These are phyloP conservation scores for Limnephilus rhombicus DNA, from an alignment of 2,888 invertebrate species.

Conservation along the genomic window DNA sequence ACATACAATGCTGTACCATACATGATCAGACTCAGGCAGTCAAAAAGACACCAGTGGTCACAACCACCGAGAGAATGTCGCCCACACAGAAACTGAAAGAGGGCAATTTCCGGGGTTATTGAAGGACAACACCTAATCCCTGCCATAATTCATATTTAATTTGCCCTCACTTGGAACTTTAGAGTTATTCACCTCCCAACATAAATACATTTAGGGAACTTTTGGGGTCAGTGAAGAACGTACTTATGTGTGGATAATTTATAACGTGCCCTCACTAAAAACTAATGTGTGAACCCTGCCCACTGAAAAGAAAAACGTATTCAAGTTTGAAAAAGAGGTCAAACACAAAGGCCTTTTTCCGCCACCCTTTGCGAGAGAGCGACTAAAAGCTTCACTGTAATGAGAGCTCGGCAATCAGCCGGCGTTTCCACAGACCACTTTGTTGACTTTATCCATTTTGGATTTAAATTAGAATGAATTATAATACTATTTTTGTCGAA, in stretches of 20 bases:
- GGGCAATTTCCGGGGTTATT: background rate
- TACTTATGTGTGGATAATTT: background rate
- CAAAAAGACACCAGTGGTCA: background rate
- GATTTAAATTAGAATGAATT: constrained; percentile 1
- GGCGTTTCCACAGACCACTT: background rate
- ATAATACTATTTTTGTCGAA: background rate
- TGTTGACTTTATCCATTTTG: background rate
- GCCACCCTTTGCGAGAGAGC: background rate
- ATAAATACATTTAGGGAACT: background rate
- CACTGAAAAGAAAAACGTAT: background rate
- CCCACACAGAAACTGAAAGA: background rate
- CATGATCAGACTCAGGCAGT: background rate
- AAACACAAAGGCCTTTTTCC: background rate
- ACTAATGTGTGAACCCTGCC: background rate
- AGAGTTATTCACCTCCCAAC: background rate
- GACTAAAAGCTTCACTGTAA: background rate
- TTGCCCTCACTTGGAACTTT: background rate
- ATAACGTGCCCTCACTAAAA: background rate
- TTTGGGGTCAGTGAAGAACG: background rate
- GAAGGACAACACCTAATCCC: background rate
- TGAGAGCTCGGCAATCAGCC: background rate
- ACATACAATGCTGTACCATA: background rate
- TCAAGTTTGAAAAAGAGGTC: background rate
- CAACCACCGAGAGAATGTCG: background rate
- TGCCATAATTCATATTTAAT: background rate